Percentiles rank a stretch among this genome's conserved stretches.
Evolutionary conservation across 2,888 invertebrate genomes (phyloP).

Genomic region (Liopterus haemorrhoidalis): DNA sequence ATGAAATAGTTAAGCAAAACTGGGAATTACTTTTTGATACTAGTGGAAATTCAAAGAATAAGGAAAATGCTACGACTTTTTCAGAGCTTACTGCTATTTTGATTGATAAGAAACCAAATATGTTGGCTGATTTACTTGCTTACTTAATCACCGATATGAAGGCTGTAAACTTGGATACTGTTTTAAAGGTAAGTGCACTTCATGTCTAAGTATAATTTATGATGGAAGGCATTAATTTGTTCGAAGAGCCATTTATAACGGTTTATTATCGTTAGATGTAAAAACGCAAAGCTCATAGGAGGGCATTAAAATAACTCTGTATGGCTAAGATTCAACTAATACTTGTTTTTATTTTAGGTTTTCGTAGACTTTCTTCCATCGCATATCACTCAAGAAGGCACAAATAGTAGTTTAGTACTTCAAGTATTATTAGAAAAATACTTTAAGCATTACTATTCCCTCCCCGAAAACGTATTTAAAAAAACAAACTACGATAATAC

Average conservation of each 20-base stretch:
- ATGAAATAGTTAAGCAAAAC: slow-evolving; percentile 44
- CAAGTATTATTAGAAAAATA: slow-evolving; percentile 50
- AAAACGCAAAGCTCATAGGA: neutral
- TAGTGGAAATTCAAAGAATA: slow-evolving; percentile 38
- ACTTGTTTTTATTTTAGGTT: slow-evolving; percentile 51
- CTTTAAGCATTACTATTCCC: slow-evolving; percentile 42
- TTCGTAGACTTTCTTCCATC: slow-evolving; percentile 62
- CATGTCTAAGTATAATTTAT: slow-evolving; percentile 10
- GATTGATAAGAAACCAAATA: slow-evolving; percentile 47
- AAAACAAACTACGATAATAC: slow-evolving; percentile 46
- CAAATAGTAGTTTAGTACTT: slow-evolving; percentile 47
- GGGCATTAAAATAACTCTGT: no score
- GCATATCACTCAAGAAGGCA: slow-evolving; percentile 54
- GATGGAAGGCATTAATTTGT: neutral
- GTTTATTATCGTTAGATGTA: neutral
- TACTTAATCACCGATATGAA: slow-evolving; percentile 45
- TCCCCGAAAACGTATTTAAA: slow-evolving; percentile 38
- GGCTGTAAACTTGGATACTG: slow-evolving; percentile 45
- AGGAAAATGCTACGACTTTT: slow-evolving; percentile 46
- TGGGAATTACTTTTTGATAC: slow-evolving; percentile 51
- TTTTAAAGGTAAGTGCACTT: slow-evolving; percentile 39
- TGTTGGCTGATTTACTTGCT: slow-evolving; percentile 48
- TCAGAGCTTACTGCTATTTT: slow-evolving; percentile 52
- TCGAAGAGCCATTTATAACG: neutral
- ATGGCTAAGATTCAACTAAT: no score